phyloP scores from a whole-genome alignment of 2,888 invertebrate genomes.

The Hemithea aestivaria region DNA sequence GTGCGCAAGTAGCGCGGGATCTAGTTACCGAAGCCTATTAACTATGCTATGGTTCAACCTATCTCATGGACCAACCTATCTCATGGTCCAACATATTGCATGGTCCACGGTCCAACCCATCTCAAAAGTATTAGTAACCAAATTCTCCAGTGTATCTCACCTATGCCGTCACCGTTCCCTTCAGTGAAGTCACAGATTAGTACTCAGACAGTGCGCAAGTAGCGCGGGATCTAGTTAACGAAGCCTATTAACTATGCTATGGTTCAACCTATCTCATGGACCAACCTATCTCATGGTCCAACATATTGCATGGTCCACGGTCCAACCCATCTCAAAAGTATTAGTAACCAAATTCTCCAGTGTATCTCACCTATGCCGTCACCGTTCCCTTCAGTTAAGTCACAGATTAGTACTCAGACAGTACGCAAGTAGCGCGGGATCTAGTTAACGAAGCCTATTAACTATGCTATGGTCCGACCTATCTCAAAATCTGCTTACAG shows the following conservation, averaged over 20 bases:
- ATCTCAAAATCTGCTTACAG: slow-evolving; percentile 47
- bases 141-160: slow-evolving; percentile 1
- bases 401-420: slow-evolving; percentile 18
- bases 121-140: no score
- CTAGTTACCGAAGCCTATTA: slow-evolving; percentile 57
- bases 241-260: slow-evolving; percentile 44
- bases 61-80: no score
- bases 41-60: slow-evolving; percentile 29
- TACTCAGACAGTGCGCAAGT: slow-evolving; percentile 15
- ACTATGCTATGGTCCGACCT: slow-evolving; percentile 29
- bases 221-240: slow-evolving; percentile 48
- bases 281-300: no score
- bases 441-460: slow-evolving; percentile 57
- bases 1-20: slow-evolving; percentile 33
- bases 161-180: slow-evolving; percentile 18
- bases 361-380: slow-evolving; percentile 4
- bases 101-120: no score
- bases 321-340: no score
- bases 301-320: no score
- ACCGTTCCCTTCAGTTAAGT: slow-evolving; percentile 17
- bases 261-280: slow-evolving; percentile 37
- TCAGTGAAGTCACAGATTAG: slow-evolving; percentile 20
- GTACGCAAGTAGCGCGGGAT: slow-evolving; percentile 33
- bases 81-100: no score
- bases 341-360: slow-evolving; percentile 7